Evolutionary conservation across 2,113 vertebrate genomes (phyloP), one percentile per base, ranked within the genome.

Genomic region (Heloderma charlesbogerti): DNA sequence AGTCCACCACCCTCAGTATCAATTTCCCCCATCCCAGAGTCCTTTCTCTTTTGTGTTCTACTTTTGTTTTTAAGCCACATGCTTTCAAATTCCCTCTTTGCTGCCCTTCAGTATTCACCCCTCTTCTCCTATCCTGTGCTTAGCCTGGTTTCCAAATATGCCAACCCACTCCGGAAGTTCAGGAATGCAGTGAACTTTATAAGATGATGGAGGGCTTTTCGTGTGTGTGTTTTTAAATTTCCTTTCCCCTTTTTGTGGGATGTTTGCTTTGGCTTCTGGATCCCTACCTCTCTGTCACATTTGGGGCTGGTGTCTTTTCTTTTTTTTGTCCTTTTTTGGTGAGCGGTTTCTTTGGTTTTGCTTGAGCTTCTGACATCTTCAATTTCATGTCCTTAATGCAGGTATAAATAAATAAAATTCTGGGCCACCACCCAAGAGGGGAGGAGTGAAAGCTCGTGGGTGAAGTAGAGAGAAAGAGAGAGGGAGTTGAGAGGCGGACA

Each of bases 131-230:
- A 8, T 40, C 71, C 71, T 66, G 48, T 16, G 5, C 54, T 66
- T 37, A 82, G 69, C 57, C 8, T 2, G 34, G 54, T 82, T 79
- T 80, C 63, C 37, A 31, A 75, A 75, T n/a, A 12, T 34, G 48
- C 37, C 81, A 45, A 51, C 63, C 34, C 48, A 57, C 57, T 71
- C 87, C 82, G 25, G 91, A 89, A 92, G 87, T 89, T n/a, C 34
- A 85, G 87, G 87, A 92, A 92, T 89, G 91, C 75, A 34, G 81
- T 57, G 74, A 92, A 89, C 91, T 92, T 85, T 88, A 48, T 79
- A 85, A 88, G 40, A 48, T 51, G 5, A 71, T n/a, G 81, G 31
- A 77, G 6, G 4, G 27, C 3, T 54, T 6, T 74, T 37, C 37
- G 2, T 37, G 13, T 74, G 25, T 79, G 77, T 79, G 40, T 29